Conservation (phyloP, 1,140 invertebrate genomes). For the Battus philenor region DNA sequence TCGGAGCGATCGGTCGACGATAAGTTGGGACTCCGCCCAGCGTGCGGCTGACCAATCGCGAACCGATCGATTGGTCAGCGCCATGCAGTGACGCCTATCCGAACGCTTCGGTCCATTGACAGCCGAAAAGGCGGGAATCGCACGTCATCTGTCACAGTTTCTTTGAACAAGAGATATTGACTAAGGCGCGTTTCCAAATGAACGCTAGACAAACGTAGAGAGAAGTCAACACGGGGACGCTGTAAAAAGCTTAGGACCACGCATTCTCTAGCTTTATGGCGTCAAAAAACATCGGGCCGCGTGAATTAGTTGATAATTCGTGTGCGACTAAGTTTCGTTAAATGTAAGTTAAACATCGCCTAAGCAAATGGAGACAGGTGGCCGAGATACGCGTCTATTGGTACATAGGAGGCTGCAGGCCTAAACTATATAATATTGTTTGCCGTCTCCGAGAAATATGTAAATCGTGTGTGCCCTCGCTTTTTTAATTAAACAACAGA, state of each 20-base stretch:
- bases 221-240: constrained; percentile 38
- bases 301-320: constrained; percentile 75
- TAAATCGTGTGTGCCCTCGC: constrained; percentile 59
- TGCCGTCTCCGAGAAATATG: constrained; percentile 43
- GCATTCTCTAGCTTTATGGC: constrained; percentile 39
- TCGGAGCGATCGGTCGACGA: constrained; percentile 6
- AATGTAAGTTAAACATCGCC: constrained; percentile 64
- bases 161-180: constrained; percentile 32
- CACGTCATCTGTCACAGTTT: constrained; percentile 3
- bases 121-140: constrained; percentile 9
- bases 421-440: constrained; percentile 34
- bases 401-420: constrained; percentile 48
- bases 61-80: constrained; percentile 13
- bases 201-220: constrained; percentile 30
- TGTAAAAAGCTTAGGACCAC: constrained; percentile 59
- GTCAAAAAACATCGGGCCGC: constrained; percentile 53
- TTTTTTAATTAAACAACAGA: constrained; percentile 70
- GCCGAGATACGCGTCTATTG: constrained; percentile 59
- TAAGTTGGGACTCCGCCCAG: constrained; percentile 11
- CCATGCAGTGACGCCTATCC: constrained; percentile 10
- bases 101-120: constrained; percentile 6
- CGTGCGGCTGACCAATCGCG: constrained; percentile 4
- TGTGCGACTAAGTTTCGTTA: constrained; percentile 71
- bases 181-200: constrained; percentile 28
- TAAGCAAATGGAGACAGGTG: constrained; percentile 73